These are phyloP conservation scores for Drosophila funebris DNA, from an alignment of 1,140 invertebrate genomes.

Conservation along the genomic window DNA sequence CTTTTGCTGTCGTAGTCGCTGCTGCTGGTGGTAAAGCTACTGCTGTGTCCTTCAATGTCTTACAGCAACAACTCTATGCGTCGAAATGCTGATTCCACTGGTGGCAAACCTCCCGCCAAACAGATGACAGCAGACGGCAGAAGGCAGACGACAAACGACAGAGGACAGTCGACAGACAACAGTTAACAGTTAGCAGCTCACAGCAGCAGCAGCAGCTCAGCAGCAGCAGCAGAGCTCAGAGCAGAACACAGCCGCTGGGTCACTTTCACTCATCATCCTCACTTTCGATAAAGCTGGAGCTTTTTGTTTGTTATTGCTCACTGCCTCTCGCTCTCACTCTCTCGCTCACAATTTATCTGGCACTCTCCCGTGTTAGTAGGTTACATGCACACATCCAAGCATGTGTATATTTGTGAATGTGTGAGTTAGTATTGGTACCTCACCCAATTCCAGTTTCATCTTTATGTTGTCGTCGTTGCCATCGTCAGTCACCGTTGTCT, in stretches of 20 bases:
- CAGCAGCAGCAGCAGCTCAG: not conserved
- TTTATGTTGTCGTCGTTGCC: conserved; percentile 30
- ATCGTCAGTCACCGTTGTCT: conserved; percentile 37
- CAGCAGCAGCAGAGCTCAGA: not conserved
- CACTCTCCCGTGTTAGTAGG: conserved; percentile 56
- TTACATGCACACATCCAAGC: conserved; percentile 31
- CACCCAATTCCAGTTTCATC: conserved; percentile 1
- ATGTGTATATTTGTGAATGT: not conserved
- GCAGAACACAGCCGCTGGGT: conserved; percentile 35
- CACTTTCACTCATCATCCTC: conserved; percentile 63
- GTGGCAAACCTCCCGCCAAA: conserved; percentile 77
- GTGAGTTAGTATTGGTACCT: conserved; percentile 4
- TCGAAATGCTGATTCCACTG: conserved; percentile 46
- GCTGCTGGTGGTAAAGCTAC: conserved; percentile 23
- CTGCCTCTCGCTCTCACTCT: not conserved
- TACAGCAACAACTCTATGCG: conserved; percentile 63
- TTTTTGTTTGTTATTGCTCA: conserved; percentile 45
- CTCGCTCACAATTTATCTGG: not conserved
- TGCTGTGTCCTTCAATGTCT: conserved; percentile 79
- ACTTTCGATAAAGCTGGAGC: conserved; percentile 51
- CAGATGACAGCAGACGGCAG: conserved; percentile 64
- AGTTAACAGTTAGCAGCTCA: conserved; percentile 3
- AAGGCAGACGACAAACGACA: conserved; percentile 1
- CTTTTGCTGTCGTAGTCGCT: conserved; percentile 20
- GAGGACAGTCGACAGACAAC: no score